phyloP scores from a whole-genome alignment of 2,888 invertebrate genomes.

The Lepas anatifera region DNA sequence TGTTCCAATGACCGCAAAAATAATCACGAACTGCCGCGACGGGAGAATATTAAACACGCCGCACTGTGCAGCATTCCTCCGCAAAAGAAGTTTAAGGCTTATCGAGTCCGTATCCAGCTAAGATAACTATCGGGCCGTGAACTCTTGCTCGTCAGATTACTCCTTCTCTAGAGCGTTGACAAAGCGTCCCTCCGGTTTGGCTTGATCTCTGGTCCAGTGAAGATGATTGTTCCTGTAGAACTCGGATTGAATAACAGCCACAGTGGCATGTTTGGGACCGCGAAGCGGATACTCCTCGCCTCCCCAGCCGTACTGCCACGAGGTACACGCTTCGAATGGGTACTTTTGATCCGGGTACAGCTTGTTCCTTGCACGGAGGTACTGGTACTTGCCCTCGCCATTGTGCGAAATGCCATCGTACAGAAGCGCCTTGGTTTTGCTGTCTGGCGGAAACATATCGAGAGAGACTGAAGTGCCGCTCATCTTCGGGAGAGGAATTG shows the following conservation, averaged over 20 bases:
- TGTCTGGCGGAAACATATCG: background rate
- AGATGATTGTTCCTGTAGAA: background rate
- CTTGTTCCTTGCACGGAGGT: background rate
- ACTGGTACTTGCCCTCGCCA: background rate
- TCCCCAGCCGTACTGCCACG: constrained; percentile 8
- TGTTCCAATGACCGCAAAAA: too few relatives aligned
- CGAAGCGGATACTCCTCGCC: background rate
- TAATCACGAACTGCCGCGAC: too few relatives aligned
- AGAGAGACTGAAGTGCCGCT: background rate
- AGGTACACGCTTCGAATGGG: background rate
- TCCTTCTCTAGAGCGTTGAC: background rate
- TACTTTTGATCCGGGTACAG: background rate
- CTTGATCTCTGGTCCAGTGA: background rate
- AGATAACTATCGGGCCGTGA: too few relatives aligned
- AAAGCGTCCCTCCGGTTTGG: background rate
- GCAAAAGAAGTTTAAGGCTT: too few relatives aligned
- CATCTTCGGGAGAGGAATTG: background rate
- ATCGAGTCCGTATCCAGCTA: too few relatives aligned
- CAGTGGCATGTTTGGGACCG: background rate
- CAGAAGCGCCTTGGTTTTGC: background rate
- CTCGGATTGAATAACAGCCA: background rate
- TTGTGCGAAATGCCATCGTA: constrained; percentile 10
- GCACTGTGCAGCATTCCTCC: too few relatives aligned
- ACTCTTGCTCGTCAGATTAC: too few relatives aligned
- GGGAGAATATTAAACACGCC: too few relatives aligned